Percentiles rank a stretch among this genome's conserved stretches.
Conservation (phyloP, 2,113 vertebrate species). For the Taxidea taxus region DNA sequence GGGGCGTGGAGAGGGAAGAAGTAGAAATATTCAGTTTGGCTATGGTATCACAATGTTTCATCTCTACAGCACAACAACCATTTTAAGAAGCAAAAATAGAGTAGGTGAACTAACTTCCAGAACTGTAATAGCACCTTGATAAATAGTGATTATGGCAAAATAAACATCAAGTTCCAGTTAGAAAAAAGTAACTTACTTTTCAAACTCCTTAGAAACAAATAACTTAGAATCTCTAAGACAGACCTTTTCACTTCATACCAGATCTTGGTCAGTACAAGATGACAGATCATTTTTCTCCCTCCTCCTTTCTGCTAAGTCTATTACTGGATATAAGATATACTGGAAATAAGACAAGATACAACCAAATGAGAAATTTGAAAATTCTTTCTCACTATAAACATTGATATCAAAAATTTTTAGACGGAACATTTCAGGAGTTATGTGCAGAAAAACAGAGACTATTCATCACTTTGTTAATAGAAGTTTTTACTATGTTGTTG, state of each 20-base stretch:
- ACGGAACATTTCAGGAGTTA: neutral
- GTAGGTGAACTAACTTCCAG: neutral
- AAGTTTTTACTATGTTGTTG: neutral
- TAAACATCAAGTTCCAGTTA: neutral
- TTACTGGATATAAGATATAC: too few species aligned
- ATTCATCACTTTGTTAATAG: neutral
- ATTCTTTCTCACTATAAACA: neutral
- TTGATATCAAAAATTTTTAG: neutral
- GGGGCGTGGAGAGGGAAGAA: neutral
- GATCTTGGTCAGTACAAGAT: neutral
- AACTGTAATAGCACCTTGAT: neutral
- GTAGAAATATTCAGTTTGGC: neutral
- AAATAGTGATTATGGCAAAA: neutral
- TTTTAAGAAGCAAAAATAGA: neutral
- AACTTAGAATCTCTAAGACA: neutral
- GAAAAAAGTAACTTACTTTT: neutral
- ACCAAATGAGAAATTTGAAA: neutral
- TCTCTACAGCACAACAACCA: neutral
- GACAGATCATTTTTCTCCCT: neutral
- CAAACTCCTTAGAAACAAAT: neutral
- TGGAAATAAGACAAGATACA: neutral
- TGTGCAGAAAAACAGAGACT: neutral
- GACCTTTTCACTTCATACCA: neutral
- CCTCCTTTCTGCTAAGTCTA: neutral
- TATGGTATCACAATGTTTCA: neutral